Percentiles rank a stretch among this genome's conserved stretches.
These are phyloP conservation scores for Phorcus lineatus DNA, from an alignment of 2,888 invertebrate genomes.

Conservation along the genomic window DNA sequence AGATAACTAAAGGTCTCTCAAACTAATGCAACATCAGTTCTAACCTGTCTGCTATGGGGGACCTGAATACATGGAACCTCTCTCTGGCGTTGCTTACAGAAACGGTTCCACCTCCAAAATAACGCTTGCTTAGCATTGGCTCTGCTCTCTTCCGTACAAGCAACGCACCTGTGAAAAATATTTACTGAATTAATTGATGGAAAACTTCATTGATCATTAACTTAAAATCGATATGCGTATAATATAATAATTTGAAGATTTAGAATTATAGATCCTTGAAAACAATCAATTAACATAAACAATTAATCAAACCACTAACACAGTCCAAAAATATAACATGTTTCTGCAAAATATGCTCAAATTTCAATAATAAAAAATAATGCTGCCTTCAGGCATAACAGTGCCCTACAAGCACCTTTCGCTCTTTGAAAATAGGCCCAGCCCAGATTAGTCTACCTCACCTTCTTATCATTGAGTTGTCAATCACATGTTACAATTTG, in stretches of 20 bases:
- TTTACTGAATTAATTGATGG: no score
- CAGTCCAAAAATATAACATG: neutral
- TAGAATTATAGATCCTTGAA: neutral
- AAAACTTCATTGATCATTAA: no score
- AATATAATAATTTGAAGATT: no score
- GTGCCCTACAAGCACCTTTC: no score
- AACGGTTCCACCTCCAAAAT: constrained; percentile 96
- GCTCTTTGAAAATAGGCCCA: no score
- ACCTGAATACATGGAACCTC: constrained; percentile 84
- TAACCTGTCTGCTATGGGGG: constrained; percentile 84
- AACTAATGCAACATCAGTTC: neutral
- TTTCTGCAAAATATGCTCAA: neutral
- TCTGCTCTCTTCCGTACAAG: constrained; percentile 82
- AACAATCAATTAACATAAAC: neutral
- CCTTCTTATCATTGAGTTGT: no score
- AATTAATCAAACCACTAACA: no score
- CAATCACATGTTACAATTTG: no score
- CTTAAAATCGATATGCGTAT: neutral
- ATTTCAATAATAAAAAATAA: no score
- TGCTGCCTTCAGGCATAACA: no score
- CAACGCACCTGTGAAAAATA: constrained; percentile 82
- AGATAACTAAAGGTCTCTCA: no score
- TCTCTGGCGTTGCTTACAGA: constrained; percentile 86
- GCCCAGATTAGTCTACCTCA: no score
- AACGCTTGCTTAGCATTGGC: constrained; percentile 80